Evolutionary conservation across 2,888 invertebrate species (phyloP).

Genomic region (Cartodere bifasciata): DNA sequence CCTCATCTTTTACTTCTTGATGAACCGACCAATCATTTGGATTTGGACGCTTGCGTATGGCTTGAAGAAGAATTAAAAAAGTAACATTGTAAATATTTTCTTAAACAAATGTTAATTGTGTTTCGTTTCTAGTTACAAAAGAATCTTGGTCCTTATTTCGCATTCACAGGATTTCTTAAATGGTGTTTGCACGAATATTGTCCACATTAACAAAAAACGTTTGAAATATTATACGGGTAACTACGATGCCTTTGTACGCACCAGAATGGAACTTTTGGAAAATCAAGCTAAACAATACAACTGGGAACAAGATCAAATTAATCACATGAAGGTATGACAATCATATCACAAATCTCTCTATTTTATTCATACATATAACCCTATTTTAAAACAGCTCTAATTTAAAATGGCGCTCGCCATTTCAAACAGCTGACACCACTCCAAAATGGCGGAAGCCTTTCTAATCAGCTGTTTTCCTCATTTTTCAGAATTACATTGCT

Average conservation of each 20-base stretch:
- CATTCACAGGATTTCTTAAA: slow-evolving; percentile 99
- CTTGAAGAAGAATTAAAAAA: slow-evolving; percentile 93
- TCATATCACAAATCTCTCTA: no score
- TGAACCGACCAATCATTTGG: slow-evolving; percentile 98
- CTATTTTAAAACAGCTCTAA: no score
- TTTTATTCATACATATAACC: no score
- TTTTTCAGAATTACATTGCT: slow-evolving; percentile 83
- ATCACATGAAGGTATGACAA: slow-evolving; percentile 99
- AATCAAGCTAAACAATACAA: slow-evolving; percentile 99
- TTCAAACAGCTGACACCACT: no score
- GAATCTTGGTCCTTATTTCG: slow-evolving; percentile 93
- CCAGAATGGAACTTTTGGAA: slow-evolving; percentile 86
- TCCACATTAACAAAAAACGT: slow-evolving; percentile 87
- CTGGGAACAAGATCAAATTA: slow-evolving; percentile 99
- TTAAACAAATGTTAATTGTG: slow-evolving; percentile 5
- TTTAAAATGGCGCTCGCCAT: no score
- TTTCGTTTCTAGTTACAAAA: slow-evolving; percentile 61
- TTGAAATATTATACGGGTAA: slow-evolving; percentile 88
- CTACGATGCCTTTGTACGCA: slow-evolving; percentile 93
- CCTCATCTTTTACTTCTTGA: slow-evolving; percentile 92
- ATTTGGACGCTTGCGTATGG: slow-evolving; percentile 99
- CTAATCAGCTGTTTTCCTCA: background rate
- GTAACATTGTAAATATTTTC: slow-evolving; percentile 33
- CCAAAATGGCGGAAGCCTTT: background rate
- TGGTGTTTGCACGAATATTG: slow-evolving; percentile 92